phyloP scores from a whole-genome alignment of 1,140 invertebrate species.

The Philaenus spumarius region DNA sequence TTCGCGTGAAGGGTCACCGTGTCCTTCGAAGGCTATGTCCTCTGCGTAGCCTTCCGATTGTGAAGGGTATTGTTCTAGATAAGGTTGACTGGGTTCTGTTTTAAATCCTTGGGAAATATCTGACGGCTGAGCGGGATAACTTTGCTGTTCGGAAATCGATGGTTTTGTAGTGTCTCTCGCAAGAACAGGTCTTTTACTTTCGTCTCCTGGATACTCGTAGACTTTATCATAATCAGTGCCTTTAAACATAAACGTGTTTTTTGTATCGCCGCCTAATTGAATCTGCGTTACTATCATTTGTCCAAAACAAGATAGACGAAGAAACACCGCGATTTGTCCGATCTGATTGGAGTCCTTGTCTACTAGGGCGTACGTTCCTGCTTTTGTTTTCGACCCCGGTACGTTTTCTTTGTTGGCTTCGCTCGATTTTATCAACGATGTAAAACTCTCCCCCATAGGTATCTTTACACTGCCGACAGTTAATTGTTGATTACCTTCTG shows the following conservation, averaged over 20 bases:
- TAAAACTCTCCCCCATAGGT: background rate
- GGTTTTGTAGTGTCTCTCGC: no score
- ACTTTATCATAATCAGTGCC: conserved; percentile 5
- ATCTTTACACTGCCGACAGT: background rate
- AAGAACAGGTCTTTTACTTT: background rate
- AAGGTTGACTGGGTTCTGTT: no score
- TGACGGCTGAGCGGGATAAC: no score
- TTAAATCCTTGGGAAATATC: no score
- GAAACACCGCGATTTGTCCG: background rate
- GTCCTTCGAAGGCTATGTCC: no score
- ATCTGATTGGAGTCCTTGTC: conserved; percentile 1
- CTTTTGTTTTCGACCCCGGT: background rate
- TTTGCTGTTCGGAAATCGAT: no score
- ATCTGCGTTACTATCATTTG: conserved; percentile 19
- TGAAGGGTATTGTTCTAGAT: no score
- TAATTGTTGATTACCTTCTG: background rate
- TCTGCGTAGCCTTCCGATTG: no score
- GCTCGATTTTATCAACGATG: background rate
- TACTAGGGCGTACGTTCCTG: background rate
- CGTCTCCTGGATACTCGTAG: background rate
- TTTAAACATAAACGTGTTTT: conserved; percentile 14
- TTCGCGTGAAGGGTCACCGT: no score
- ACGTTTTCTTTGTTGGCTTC: background rate
- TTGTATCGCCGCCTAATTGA: conserved; percentile 2
- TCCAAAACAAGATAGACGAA: conserved; percentile 18